phyloP scores from a whole-genome alignment of 64 coral and sea anemone species.

The Porites australiensis region DNA sequence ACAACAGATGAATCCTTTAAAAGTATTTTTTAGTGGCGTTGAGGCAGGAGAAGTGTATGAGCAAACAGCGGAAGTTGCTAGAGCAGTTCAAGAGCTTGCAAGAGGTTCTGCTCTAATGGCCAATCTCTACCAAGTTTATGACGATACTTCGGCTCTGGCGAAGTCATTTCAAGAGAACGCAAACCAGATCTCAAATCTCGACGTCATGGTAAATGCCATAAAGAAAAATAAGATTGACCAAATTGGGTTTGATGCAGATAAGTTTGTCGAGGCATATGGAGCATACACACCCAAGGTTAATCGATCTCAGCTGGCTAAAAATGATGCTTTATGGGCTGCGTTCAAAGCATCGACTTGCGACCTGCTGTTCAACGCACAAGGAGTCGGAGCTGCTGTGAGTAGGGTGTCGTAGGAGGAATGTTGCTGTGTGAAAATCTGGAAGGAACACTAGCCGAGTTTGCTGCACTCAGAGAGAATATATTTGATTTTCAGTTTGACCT shows the following conservation, averaged over 20 bases:
- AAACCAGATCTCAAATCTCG: conserved; percentile 22
- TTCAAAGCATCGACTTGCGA: conserved; percentile 54
- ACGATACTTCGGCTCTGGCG: neutral
- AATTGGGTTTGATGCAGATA: conserved; percentile 54
- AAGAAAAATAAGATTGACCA: neutral
- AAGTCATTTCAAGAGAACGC: conserved; percentile 44
- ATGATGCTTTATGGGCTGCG: conserved; percentile 50
- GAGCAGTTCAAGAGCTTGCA: conserved; percentile 11
- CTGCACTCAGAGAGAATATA: conserved; percentile 53
- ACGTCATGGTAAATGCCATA: conserved; percentile 46
- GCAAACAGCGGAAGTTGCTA: conserved; percentile 29
- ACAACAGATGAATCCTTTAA: conserved; percentile 39
- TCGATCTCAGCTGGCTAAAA: neutral
- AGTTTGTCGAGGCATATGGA: conserved; percentile 58
- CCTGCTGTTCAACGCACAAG: conserved; percentile 18
- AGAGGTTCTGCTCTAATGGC: conserved; percentile 11
- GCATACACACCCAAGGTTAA: conserved; percentile 61
- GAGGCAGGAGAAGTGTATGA: conserved; percentile 13
- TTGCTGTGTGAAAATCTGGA: conserved; percentile 61
- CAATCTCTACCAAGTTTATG: neutral
- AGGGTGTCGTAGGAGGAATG: conserved; percentile 40
- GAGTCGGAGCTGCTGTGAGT: neutral
- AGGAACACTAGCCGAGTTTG: conserved; percentile 65
- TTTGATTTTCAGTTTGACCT: conserved; percentile 75
- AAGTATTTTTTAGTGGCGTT: conserved; percentile 36